phyloP scores from a whole-genome alignment of 2,113 vertebrate genomes.

The Rostratula benghalensis region DNA sequence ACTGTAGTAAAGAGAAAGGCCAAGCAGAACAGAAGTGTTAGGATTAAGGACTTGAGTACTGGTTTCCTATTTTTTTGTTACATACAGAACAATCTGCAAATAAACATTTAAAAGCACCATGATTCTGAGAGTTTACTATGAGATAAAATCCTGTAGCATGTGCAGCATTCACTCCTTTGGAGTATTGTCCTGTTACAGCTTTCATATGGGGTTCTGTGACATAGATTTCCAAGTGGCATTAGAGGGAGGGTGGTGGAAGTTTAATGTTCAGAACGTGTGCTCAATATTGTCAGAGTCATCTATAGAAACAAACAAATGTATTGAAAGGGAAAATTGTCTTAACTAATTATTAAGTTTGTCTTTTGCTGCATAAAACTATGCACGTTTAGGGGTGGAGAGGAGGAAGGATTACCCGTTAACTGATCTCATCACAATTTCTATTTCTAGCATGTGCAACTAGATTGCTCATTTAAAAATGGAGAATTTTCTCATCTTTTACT shows the following conservation, averaged over 20 bases:
- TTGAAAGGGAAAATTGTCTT: background rate
- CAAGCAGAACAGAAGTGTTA: background rate
- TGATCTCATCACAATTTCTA: background rate
- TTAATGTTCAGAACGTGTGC: background rate
- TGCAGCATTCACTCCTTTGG: background rate
- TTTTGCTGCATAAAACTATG: background rate
- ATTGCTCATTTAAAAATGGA: background rate
- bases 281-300: background rate
- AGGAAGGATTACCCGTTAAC: background rate
- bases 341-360: background rate
- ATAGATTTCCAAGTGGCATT: background rate
- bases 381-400: background rate
- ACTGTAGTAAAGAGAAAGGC: background rate
- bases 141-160: background rate
- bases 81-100: background rate
- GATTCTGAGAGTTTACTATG: background rate
- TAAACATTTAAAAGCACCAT: background rate
- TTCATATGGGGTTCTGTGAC: background rate
- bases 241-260: background rate
- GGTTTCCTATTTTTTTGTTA: background rate
- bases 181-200: background rate
- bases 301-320: background rate
- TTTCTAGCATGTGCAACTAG: background rate
- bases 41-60: background rate
- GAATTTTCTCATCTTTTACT: background rate